These are phyloP conservation scores for Phycodurus eques DNA, from an alignment of 2,113 vertebrate species.

Conservation along the genomic window DNA sequence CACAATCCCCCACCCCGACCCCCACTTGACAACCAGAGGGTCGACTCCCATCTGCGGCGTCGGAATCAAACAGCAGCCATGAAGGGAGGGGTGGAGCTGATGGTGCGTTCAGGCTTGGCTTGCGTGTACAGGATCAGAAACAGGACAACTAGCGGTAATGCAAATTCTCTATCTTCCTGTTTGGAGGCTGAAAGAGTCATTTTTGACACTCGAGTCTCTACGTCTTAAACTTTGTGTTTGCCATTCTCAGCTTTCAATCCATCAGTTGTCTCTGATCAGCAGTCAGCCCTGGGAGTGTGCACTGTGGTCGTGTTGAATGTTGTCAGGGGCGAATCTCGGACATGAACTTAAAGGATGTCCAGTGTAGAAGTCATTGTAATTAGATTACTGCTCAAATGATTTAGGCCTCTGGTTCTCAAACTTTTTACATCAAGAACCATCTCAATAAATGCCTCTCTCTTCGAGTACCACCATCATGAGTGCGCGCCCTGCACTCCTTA, in stretches of 20 bases:
- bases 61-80: slow-evolving; percentile 60
- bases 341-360: no score
- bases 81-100: slow-evolving; percentile 20
- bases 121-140: slow-evolving; percentile 16
- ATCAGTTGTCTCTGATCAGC: background rate
- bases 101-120: slow-evolving; percentile 16
- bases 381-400: no score
- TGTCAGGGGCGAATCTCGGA: no score
- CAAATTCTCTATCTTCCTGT: slow-evolving; percentile 32
- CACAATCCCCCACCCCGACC: slow-evolving; percentile 50
- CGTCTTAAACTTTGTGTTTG: slow-evolving; percentile 26
- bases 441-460: no score
- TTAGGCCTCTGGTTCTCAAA: no score
- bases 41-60: slow-evolving; percentile 54
- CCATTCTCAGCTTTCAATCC: background rate
- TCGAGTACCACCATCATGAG: no score
- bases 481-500: no score
- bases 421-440: no score
- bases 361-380: no score
- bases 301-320: background rate
- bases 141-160: slow-evolving; percentile 26
- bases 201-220: background rate
- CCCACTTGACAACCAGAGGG: slow-evolving; percentile 60
- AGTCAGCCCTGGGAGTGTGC: background rate
- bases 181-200: slow-evolving; percentile 22